Conservation (phyloP, 2,113 vertebrate genomes). For the Polypterus bichir region DNA sequence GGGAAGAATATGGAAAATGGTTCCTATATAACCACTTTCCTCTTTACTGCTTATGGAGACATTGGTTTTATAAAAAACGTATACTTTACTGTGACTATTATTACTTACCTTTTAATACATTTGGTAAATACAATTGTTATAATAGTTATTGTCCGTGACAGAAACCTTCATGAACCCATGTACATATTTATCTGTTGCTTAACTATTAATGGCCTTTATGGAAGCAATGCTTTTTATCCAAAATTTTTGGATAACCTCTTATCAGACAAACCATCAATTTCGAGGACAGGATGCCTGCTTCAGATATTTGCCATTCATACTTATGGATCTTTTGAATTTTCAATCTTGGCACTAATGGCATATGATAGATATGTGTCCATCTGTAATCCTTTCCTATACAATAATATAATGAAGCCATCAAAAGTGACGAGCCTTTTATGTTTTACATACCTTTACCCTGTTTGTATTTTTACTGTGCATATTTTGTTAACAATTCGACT, state of each 20-base stretch:
- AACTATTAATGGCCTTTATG: slow-evolving; percentile 2
- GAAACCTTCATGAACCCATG: slow-evolving; percentile 19
- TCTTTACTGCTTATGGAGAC: too few species aligned
- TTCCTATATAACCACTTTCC: too few species aligned
- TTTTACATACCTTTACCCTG: not conserved
- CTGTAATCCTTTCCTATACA: slow-evolving; percentile 7
- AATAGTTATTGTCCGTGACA: not conserved
- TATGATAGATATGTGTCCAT: too few species aligned
- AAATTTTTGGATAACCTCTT: slow-evolving; percentile 12
- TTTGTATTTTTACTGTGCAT: slow-evolving; percentile 19
- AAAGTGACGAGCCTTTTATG: slow-evolving; percentile 12
- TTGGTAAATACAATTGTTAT: not conserved
- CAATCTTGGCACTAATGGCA: slow-evolving; percentile 5
- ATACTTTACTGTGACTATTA: too few species aligned
- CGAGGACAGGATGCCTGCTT: not conserved
- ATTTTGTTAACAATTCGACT: slow-evolving; percentile 2
- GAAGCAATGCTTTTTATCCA: slow-evolving; percentile 19
- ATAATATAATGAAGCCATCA: slow-evolving; percentile 18
- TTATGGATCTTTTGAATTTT: slow-evolving; percentile 16
- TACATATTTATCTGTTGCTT: slow-evolving; percentile 12
- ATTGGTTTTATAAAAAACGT: too few species aligned
- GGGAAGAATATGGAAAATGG: too few species aligned
- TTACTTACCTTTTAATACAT: too few species aligned
- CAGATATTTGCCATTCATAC: slow-evolving; percentile 21
- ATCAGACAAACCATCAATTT: slow-evolving; percentile 14